Evolutionary conservation across 2,797 vertebrate species (phyloP), one percentile per base, ranked within the genome.

Genomic region (Pangasius djambal): DNA sequence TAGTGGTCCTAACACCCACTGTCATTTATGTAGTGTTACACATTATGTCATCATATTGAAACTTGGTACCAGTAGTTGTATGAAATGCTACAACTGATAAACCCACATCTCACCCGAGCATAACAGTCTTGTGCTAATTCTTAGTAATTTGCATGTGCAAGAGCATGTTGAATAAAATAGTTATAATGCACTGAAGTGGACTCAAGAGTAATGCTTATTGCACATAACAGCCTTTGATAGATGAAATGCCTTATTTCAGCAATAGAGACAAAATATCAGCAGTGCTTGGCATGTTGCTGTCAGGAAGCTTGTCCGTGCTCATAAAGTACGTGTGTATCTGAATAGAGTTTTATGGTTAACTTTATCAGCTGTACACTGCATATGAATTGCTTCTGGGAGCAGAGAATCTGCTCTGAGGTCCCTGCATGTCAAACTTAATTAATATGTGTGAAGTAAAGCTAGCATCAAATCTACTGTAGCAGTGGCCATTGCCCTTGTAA

Each of bases 321-420:
- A 78, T 63, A 77, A 78, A 77, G 25, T 15, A 34, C 28, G n/a
- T 55, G 63, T 85, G 44, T 52, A 22, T 69, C 65, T 52, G n/a
- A 22, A 37, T 50, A 37, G 83, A 72, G 44, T 55, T 70, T 72
- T 72, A 37, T 15, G 72, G 63, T 72, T 74, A 57, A 74, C 84
- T 72, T 86, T 59, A 86, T 74, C 52, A 40, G 65, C 31, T 55
- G 31, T 67, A 81, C n/a, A 12, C 48, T 67, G 77, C 75, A 87
- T 87, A 79, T 69, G 28, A 74, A 75, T 83, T 75, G 69, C 87
- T 61, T 63, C 16, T 74, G 87, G 78, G 65, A 61, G 57, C 40
- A 69, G 13, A n/a, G 52, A 70, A 59, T 44, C 87, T 61, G 61
- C 61, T 82, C 87, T 31, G 65, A 72, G 87, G 78, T 40, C 52